A percentile compares a stretch with the other conserved stretches of the same genome.
These are phyloP conservation scores for Podocnemis expansa DNA, from an alignment of 2,113 vertebrate species.

Conservation along the genomic window DNA sequence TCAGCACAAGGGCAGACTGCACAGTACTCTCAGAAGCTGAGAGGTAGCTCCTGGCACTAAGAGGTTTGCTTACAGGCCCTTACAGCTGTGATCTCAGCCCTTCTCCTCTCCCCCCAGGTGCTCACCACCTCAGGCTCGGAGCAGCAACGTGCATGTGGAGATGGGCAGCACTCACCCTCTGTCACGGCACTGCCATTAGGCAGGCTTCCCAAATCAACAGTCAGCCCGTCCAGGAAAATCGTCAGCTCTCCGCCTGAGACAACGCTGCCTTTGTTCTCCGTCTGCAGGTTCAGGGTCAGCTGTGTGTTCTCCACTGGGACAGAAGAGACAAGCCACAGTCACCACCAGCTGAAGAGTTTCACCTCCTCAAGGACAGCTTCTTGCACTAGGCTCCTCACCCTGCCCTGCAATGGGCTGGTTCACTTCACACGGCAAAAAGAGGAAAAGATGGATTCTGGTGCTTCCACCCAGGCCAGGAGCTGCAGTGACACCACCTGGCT, in stretches of 20 bases:
- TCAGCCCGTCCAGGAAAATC: conserved; percentile 93
- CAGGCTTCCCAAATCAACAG: conserved; percentile 91
- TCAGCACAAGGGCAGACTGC: fast-evolving
- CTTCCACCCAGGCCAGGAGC: background rate
- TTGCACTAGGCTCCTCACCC: background rate
- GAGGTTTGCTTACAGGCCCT: conserved; percentile 34
- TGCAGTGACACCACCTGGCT: fast-evolving
- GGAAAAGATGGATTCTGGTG: fast-evolving
- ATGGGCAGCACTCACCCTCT: conserved; percentile 87
- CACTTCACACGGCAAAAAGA: fast-evolving
- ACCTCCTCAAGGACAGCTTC: fast-evolving
- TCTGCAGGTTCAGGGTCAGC: conserved; percentile 94
- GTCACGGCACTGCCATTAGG: conserved; percentile 86
- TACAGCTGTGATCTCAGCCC: background rate
- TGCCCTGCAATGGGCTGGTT: too few species aligned
- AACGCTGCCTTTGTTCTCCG: conserved; percentile 94
- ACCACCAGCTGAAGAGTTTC: fast-evolving
- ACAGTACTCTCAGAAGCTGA: fast-evolving
- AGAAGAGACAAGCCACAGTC: conserved; percentile 29
- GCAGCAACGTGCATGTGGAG: conserved; percentile 4
- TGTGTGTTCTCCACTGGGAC: conserved; percentile 93
- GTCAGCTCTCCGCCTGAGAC: conserved; percentile 93
- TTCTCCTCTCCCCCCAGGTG: background rate
- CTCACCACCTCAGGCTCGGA: background rate
- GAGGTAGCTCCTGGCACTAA: background rate